Percentiles rank a stretch among this genome's conserved stretches.
Conservation (phyloP, 2,797 vertebrate genomes). For the Nothura maculosa region DNA sequence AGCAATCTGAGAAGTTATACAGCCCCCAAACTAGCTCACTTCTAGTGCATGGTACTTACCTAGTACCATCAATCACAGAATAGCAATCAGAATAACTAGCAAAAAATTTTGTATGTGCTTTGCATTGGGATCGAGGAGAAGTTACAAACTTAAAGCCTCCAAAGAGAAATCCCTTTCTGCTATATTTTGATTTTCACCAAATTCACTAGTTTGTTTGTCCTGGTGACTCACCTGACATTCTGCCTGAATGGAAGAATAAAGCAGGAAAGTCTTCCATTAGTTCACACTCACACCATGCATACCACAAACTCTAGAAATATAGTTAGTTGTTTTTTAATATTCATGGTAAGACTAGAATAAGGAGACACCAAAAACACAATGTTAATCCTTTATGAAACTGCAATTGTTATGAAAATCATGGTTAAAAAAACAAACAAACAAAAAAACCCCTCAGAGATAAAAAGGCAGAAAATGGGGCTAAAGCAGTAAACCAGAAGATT, state of each 20-base stretch:
- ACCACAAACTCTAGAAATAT: rapidly evolving
- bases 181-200: not conserved
- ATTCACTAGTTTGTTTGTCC: not conserved
- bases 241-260: not conserved
- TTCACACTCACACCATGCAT: not conserved
- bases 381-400: too few relatives aligned
- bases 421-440: not conserved
- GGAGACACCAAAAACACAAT: not conserved
- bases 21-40: rapidly evolving
- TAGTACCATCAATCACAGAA: rapidly evolving
- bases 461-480: conserved; percentile 31
- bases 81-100: rapidly evolving
- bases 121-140: rapidly evolving
- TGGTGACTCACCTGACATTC: too few relatives aligned
- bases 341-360: not conserved
- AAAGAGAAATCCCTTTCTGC: not conserved
- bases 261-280: not conserved
- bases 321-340: not conserved
- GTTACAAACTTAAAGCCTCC: rapidly evolving
- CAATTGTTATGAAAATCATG: not conserved
- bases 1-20: not conserved
- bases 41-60: not conserved
- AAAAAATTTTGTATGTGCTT: rapidly evolving
- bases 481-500: conserved; percentile 1
- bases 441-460: not conserved